These are phyloP conservation scores for Tinamus major DNA, from an alignment of 2,797 vertebrate genomes.

Conservation along the genomic window DNA sequence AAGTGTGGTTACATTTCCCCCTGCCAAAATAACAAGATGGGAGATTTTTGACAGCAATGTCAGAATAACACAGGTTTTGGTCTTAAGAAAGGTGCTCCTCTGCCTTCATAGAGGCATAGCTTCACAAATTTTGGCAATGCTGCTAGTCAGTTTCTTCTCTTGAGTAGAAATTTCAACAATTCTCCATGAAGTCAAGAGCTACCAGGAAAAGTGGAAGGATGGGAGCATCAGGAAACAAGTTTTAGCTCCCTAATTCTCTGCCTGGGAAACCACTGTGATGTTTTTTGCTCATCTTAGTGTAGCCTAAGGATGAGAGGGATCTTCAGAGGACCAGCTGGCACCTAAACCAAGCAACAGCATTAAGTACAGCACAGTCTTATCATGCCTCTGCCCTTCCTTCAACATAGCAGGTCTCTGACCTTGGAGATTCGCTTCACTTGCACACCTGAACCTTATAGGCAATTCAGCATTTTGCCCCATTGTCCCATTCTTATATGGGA, in stretches of 20 bases:
- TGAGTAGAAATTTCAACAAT: background rate
- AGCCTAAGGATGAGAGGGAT: background rate
- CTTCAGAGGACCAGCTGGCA: background rate
- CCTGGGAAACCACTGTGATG: background rate
- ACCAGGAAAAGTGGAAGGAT: background rate
- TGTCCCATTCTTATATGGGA: background rate
- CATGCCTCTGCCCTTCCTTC: background rate
- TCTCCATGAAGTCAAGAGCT: background rate
- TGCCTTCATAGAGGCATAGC: background rate
- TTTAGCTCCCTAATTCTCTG: background rate
- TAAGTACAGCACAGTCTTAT: background rate
- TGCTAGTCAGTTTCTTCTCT: background rate
- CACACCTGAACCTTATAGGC: conserved; percentile 4
- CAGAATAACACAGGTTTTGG: background rate
- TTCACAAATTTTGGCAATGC: background rate
- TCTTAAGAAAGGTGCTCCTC: background rate
- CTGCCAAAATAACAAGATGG: background rate
- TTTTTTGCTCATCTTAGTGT: background rate
- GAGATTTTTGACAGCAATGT: background rate
- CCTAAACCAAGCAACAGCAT: rapidly evolving
- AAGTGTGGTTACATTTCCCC: background rate
- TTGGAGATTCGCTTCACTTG: background rate
- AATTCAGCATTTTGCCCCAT: no score
- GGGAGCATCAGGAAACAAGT: background rate
- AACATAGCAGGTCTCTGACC: background rate